Evolutionary conservation across 2,797 vertebrate species (phyloP).

Genomic region (Phalloptychus januarius): DNA sequence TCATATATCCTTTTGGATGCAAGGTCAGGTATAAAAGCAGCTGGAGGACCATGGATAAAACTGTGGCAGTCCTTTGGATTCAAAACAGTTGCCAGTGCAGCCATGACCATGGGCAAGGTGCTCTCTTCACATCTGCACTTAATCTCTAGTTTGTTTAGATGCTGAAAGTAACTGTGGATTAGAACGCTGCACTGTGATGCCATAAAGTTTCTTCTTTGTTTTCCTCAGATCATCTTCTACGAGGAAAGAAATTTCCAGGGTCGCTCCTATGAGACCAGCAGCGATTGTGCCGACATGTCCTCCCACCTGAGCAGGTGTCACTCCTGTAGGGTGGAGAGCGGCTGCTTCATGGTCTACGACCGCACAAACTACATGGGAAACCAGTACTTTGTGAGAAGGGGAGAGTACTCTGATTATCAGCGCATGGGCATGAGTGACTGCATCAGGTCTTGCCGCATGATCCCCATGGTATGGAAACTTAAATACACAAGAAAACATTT

Average conservation of each 20-base stretch:
- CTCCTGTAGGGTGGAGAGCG: slow-evolving; percentile 77
- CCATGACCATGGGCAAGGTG: slow-evolving; percentile 80
- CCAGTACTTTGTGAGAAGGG: slow-evolving; percentile 76
- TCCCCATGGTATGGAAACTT: slow-evolving; percentile 70
- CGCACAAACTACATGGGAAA: slow-evolving; percentile 70
- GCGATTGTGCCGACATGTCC: slow-evolving; percentile 75
- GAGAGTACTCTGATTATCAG: slow-evolving; percentile 78
- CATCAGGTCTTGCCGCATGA: slow-evolving; percentile 65
- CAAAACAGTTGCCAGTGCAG: slow-evolving; percentile 37
- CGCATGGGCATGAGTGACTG: slow-evolving; percentile 72
- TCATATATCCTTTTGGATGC: slow-evolving; percentile 52
- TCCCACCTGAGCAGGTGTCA: slow-evolving; percentile 77
- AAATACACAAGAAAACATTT: background rate
- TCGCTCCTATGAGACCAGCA: slow-evolving; percentile 75
- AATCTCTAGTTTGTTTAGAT: background rate
- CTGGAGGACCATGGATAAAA: slow-evolving; percentile 39
- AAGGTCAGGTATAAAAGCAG: slow-evolving; percentile 77
- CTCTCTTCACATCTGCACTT: background rate
- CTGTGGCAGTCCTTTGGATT: slow-evolving; percentile 53
- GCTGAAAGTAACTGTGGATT: background rate
- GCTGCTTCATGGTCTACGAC: slow-evolving; percentile 82
- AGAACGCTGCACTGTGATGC: background rate
- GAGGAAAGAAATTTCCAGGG: slow-evolving; percentile 73
- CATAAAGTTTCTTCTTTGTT: background rate
- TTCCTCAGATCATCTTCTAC: slow-evolving; percentile 65